Conservation (phyloP, 2,113 vertebrate species). For the Capreolus pygargus region DNA sequence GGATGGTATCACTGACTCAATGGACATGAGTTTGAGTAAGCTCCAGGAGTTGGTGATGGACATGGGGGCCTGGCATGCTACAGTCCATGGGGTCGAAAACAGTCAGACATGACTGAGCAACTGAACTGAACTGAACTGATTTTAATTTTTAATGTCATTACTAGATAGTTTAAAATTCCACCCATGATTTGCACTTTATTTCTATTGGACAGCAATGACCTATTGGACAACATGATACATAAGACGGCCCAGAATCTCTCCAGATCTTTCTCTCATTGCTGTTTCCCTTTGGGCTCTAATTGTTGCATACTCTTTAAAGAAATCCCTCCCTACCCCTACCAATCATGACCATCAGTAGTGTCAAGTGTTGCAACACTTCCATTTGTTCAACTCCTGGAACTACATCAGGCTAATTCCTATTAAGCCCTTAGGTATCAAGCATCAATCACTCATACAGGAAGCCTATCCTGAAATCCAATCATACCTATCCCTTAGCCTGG, state of each 20-base stretch:
- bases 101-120: not conserved
- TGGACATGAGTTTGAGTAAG: not conserved
- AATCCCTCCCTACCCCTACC: not conserved
- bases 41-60: not conserved
- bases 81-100: not conserved
- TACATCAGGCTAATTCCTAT: not conserved
- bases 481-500: not conserved
- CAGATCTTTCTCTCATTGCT: not conserved
- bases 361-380: not conserved
- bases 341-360: not conserved
- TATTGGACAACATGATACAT: not conserved
- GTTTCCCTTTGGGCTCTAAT: not conserved
- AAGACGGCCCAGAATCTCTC: not conserved
- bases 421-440: not conserved
- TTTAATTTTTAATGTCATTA: not conserved
- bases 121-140: not conserved
- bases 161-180: not conserved
- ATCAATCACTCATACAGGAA: not conserved
- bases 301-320: not conserved
- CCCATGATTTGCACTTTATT: not conserved
- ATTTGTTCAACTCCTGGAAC: not conserved
- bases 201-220: not conserved
- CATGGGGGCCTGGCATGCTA: not conserved
- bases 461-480: not conserved
- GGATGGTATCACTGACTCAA: not conserved